Evolutionary conservation across 1,140 invertebrate species (phyloP).

Genomic region (Dufourea novaeangliae): DNA sequence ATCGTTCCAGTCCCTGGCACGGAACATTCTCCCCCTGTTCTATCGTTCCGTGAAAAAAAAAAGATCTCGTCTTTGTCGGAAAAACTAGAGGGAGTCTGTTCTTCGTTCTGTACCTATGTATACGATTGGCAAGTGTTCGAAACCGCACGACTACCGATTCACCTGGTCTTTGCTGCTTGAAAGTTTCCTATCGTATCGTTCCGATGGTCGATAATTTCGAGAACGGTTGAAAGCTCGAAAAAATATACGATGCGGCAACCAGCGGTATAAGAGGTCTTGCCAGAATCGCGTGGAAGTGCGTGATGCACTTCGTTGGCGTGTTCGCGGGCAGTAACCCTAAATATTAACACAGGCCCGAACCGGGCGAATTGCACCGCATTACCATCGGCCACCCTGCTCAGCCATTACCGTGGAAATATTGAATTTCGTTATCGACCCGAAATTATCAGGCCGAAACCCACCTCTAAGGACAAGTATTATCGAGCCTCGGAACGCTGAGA

Average conservation of each 20-base stretch:
- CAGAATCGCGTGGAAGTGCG: slow-evolving; percentile 62
- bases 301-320: slow-evolving; percentile 74
- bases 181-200: not conserved
- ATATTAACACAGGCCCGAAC: slow-evolving; percentile 73
- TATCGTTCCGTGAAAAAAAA: too few species aligned
- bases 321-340: slow-evolving; percentile 73
- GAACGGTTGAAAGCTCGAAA: slow-evolving; percentile 41
- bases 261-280: not conserved
- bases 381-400: slow-evolving; percentile 55
- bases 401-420: slow-evolving; percentile 74
- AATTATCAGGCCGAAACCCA: slow-evolving; percentile 61
- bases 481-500: slow-evolving; percentile 40
- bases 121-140: too few species aligned
- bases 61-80: too few species aligned
- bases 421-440: slow-evolving; percentile 74
- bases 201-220: slow-evolving; percentile 37
- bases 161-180: not conserved
- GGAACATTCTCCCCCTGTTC: not conserved
- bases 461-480: slow-evolving; percentile 63
- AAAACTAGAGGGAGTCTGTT: too few species aligned
- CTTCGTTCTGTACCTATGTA: too few species aligned
- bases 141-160: too few species aligned
- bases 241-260: slow-evolving; percentile 14
- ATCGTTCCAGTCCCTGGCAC: slow-evolving; percentile 36
- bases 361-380: slow-evolving; percentile 71